Evolutionary conservation across 2,888 invertebrate genomes (phyloP), one percentile per base, ranked within the genome.

Genomic region (Therioaphis trifolii): DNA sequence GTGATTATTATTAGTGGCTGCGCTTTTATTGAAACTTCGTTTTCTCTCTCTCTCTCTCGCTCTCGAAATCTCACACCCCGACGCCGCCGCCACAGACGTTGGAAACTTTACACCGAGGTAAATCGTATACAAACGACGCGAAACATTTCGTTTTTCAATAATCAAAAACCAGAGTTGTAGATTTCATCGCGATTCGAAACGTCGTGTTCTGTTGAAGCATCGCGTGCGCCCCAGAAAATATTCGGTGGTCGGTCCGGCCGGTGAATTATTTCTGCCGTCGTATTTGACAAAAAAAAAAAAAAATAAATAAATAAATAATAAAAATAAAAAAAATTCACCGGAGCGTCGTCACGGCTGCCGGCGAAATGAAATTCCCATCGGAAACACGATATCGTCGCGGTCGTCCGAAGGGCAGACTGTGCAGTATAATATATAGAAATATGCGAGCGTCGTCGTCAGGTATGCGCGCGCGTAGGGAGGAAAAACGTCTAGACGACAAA

Each of bases 401-500:
- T 21, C n/a, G 55, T 55, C 9, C 55, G 49, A 15, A 49, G 49
- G 4, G 27, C 15, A n/a, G n/a, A n/a, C n/a, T n/a, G n/a, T n/a
- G n/a, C n/a, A n/a, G n/a, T n/a, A n/a, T n/a, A n/a, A n/a, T n/a
- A n/a, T n/a, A 69, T 46, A 69, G 46, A 7, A 43, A 46, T 15
- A 49, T 18, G 49, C 49, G 49, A 14, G 49, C 49, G 3, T 2
- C 3, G 4, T 4, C 46, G 46, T 46, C 46, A 46, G 12, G 46
- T n/a, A n/a, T n/a, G 4, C 18, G n/a, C 55, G 58, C 3, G 4
- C 35, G 7, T 14, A 14, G n/a, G 35, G 35, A 52, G 12, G 9
- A 72, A 35, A 52, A 52, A 7, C 35, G 72, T 72, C 72, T 72
- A 35, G 72, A 52, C 72, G 52, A 55, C 52, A 29, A 72, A 7